A percentile compares a stretch with the other conserved stretches of the same genome.
Conservation (phyloP, 2,113 vertebrate species). For the Polyodon spathula region DNA sequence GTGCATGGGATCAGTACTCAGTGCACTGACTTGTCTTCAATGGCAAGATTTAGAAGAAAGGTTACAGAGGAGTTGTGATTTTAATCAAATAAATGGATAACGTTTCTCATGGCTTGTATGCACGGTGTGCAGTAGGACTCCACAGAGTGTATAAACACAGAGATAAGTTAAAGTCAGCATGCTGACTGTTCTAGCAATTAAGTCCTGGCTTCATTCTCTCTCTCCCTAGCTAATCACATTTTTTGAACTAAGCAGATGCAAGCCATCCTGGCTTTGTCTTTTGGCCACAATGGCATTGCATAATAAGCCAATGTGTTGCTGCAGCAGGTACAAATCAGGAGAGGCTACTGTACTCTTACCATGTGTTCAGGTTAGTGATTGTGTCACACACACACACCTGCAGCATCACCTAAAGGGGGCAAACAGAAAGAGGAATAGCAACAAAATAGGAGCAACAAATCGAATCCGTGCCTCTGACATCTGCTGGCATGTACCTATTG, state of each 20-base stretch:
- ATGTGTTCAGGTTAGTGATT: neutral
- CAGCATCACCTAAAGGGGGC: neutral
- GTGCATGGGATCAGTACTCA: too few species aligned
- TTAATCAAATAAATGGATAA: too few species aligned
- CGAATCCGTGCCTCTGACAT: too few species aligned
- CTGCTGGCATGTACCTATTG: too few species aligned
- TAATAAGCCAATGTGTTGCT: constrained; percentile 1
- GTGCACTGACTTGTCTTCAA: too few species aligned
- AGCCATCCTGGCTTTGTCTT: constrained; percentile 13
- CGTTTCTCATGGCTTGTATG: neutral
- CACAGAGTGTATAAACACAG: constrained; percentile 2
- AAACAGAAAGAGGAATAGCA: neutral
- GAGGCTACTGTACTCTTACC: neutral
- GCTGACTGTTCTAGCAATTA: constrained; percentile 15
- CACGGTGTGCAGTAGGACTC: neutral
- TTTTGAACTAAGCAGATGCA: constrained; percentile 9
- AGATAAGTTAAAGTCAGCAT: constrained; percentile 12
- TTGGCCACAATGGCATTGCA: constrained; percentile 2
- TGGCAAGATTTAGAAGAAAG: too few species aligned
- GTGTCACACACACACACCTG: neutral
- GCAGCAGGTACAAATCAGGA: neutral
- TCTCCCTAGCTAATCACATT: constrained; percentile 13
- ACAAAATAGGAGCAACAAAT: too few species aligned
- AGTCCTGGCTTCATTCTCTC: neutral
- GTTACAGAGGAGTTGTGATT: too few species aligned